Evolutionary conservation across 2,113 vertebrate species (phyloP).

Genomic region (Fukomys damarensis): DNA sequence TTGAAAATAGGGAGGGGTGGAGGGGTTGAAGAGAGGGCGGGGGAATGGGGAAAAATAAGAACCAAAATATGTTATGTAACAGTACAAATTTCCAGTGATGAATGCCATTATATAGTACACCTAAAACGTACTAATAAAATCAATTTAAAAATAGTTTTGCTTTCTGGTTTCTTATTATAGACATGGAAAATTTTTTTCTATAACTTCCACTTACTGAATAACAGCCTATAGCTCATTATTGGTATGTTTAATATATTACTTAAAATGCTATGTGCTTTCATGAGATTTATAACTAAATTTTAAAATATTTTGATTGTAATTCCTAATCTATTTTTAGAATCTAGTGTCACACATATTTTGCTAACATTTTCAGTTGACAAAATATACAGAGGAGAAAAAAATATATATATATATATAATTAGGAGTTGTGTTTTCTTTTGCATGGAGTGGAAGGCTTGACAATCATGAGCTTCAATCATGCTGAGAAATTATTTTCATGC

Average conservation of each 20-base stretch:
- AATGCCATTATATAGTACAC: no score
- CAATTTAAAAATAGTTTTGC: neutral
- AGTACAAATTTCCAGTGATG: no score
- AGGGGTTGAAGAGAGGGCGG: no score
- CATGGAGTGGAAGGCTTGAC: neutral
- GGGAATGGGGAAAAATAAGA: no score
- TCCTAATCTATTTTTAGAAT: neutral
- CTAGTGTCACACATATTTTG: neutral
- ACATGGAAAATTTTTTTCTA: neutral
- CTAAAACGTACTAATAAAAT: no score
- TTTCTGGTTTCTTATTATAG: neutral
- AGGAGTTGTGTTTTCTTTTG: neutral
- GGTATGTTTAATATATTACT: neutral
- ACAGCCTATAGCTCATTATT: neutral
- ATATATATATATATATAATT: neutral
- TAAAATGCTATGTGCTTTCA: neutral
- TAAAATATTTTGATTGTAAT: neutral
- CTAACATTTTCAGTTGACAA: neutral
- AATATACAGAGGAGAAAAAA: neutral
- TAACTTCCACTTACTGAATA: neutral
- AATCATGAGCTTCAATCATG: neutral
- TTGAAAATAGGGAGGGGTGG: no score
- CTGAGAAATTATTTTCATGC: neutral
- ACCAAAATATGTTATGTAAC: no score
- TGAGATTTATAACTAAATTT: neutral